Conservation (phyloP, 2,888 invertebrate genomes). For the Drosophila pegasa region DNA sequence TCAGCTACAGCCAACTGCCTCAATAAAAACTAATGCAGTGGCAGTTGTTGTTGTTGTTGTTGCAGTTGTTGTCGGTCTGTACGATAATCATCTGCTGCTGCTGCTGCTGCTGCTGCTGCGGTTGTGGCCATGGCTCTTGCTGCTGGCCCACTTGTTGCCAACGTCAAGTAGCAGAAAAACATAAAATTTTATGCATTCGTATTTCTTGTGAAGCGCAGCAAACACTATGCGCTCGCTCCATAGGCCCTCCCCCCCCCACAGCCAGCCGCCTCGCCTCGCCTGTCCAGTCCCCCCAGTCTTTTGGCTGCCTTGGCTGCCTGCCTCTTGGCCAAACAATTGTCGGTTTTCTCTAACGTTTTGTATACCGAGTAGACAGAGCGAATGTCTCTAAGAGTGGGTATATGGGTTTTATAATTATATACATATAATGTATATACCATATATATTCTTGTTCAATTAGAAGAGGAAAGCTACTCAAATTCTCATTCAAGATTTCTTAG, state of each 20-base stretch:
- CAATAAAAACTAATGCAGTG: constrained; percentile 81
- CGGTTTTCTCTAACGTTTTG: constrained; percentile 77
- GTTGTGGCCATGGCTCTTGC: constrained; percentile 76
- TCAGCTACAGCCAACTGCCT: constrained; percentile 75
- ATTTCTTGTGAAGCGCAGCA: constrained; percentile 78
- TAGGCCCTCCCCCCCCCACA: constrained; percentile 8
- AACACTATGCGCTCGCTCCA: constrained; percentile 39
- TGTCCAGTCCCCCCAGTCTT: background rate
- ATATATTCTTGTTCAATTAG: background rate
- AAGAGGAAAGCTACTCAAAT: too few species aligned
- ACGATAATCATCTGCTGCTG: constrained; percentile 73
- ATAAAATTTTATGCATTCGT: constrained; percentile 81
- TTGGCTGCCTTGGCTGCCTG: constrained; percentile 3
- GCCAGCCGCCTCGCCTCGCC: background rate
- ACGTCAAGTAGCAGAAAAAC: constrained; percentile 79
- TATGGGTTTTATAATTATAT: background rate
- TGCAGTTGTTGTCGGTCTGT: constrained; percentile 39
- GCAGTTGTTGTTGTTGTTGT: constrained; percentile 54
- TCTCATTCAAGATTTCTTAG: too few species aligned
- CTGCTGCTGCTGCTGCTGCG: constrained; percentile 70
- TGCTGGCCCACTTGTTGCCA: constrained; percentile 78
- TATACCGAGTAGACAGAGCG: background rate
- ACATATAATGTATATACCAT: background rate
- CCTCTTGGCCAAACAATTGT: constrained; percentile 71
- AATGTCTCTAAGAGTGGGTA: background rate